Base-by-base conservation (phyloP, 2,888 invertebrate species). In the Orthosia incerta region DNA sequence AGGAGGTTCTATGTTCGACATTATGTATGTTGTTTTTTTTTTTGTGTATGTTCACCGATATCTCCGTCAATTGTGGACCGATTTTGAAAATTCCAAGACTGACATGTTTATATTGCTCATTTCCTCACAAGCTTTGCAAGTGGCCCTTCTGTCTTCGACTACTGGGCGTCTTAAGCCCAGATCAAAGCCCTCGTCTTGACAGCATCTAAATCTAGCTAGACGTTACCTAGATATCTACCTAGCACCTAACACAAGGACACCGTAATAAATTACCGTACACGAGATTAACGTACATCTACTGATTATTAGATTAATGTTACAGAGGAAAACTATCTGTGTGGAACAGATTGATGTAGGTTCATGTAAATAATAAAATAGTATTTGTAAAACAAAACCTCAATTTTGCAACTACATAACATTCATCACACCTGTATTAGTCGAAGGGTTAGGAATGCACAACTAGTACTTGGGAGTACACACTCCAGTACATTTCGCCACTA, bases 141-240 rank as follows among this genome's bases (percentile, higher is more conserved):
- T 71, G 13, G 13, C 18, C 31, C 71, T 79, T 76, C 62, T 76
- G 71, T 7, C 13, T 1, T 2, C 18, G 0, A 3, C 16, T 46
- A 0, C 11, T 12, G 0, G 13, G 23, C 0, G n/a, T 31, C 26
- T 50, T 51, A 16, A 62, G 63, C 56, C 31, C 50, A 67, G 73
- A 78, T 73, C 69, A 74, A 80, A 73, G 83, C 66, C 57, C 45
- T 67, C 62, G 50, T 82, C 56, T 60, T 67, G 79, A 70, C 79
- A 77, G 63, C 59, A 26, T 23, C 69, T 69, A 46, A 73, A 70
- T 56, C 69, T 82, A 73, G 57, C 31, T 39, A 59, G 62, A 69
- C 59, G 39, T 57, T 57, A 62, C 20, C 46, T 9, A 56, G 18
- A 13, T 53, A 50, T 39, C 20, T n/a, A 7, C 13, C n/a, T 23